Conservation (phyloP, 2,113 vertebrate genomes). For the cattle (Bos taurus) region ARS-UCD2.0 NC_037342.1:64564501-64565000, state of each 20-base stretch:
- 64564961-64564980: neutral
- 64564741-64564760: neutral
- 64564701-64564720: neutral
- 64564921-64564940: neutral
- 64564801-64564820: neutral
- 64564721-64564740: neutral
- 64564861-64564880: neutral
- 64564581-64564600: neutral
- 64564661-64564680: fast-evolving
- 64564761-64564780: neutral
- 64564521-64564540: neutral
- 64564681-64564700: neutral
- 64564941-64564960: neutral
- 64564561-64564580: neutral
- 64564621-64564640: neutral
- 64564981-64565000: neutral
- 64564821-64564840: too few relatives aligned
- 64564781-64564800: neutral
- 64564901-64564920: neutral
- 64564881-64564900: neutral
- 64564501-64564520: neutral
- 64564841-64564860: neutral
- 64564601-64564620: neutral
- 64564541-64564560: neutral
- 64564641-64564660: neutral